phyloP scores from a whole-genome alignment of 2,888 invertebrate genomes.

The Agrypnus murinus region DNA sequence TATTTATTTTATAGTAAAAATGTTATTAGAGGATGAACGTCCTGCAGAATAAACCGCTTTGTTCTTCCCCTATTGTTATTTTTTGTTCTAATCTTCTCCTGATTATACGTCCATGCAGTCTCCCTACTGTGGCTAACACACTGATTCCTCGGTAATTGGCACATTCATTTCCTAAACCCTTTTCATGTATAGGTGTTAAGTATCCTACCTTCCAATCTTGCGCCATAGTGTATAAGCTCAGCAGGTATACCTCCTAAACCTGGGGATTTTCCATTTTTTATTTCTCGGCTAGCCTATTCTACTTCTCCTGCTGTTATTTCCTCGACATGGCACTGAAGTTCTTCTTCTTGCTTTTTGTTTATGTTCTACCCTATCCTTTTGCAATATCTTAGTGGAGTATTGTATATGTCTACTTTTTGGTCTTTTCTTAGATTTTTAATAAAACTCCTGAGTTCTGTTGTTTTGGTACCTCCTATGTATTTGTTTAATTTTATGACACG shows the following conservation, averaged over 20 bases:
- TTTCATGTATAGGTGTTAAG: too few species aligned
- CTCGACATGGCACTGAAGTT: background rate
- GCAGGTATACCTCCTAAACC: conserved; percentile 4
- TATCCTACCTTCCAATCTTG: too few species aligned
- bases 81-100: background rate
- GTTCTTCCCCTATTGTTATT: conserved; percentile 1
- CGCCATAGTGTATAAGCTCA: too few species aligned
- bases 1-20: background rate
- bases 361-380: background rate
- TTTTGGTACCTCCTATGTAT: background rate
- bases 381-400: background rate
- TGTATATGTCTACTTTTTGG: background rate
- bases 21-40: too few species aligned
- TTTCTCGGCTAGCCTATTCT: conserved; percentile 2
- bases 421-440: background rate
- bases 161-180: too few species aligned
- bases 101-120: too few species aligned
- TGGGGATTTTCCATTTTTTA: background rate
- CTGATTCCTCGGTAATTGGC: background rate
- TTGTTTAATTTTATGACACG: background rate
- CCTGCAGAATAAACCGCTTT: too few species aligned
- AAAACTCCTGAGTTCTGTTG: background rate
- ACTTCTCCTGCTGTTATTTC: background rate
- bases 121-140: too few species aligned
- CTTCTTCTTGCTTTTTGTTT: conserved; percentile 6